These are phyloP conservation scores for Xerus rutilus DNA, from an alignment of 2,797 vertebrate species.

Conservation along the genomic window DNA sequence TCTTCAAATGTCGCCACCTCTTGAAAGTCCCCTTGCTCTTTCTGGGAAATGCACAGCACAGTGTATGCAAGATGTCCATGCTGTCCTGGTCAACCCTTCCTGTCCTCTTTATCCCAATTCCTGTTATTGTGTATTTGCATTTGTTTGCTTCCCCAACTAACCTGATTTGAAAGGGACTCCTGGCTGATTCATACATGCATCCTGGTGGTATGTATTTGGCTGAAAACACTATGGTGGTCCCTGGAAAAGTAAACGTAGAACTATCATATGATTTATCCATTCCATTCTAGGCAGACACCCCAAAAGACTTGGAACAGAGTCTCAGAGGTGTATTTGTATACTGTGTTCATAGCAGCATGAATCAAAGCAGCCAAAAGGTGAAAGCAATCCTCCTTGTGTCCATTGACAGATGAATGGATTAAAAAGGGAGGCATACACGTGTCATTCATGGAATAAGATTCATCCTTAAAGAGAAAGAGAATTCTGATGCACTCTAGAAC, in stretches of 20 bases:
- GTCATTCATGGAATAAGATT: not conserved
- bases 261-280: not conserved
- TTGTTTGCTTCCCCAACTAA: not conserved
- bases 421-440: not conserved
- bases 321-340: not conserved
- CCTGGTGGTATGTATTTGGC: not conserved
- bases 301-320: not conserved
- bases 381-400: not conserved
- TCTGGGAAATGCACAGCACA: not conserved
- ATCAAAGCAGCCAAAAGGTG: not conserved
- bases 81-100: not conserved
- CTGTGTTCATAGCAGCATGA: not conserved
- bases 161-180: not conserved
- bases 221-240: not conserved
- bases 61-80: not conserved
- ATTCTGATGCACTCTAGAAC: too few species aligned
- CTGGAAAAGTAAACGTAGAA: not conserved
- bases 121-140: not conserved
- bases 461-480: not conserved
- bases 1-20: slow-evolving; percentile 30
- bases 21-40: not conserved
- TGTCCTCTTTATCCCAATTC: not conserved
- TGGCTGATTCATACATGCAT: not conserved
- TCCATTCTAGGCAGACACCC: not conserved
- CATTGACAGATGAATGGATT: not conserved